Evolutionary conservation across 2,888 invertebrate species (phyloP), one percentile per base, ranked within the genome.

Genomic region (Lagria hirta): DNA sequence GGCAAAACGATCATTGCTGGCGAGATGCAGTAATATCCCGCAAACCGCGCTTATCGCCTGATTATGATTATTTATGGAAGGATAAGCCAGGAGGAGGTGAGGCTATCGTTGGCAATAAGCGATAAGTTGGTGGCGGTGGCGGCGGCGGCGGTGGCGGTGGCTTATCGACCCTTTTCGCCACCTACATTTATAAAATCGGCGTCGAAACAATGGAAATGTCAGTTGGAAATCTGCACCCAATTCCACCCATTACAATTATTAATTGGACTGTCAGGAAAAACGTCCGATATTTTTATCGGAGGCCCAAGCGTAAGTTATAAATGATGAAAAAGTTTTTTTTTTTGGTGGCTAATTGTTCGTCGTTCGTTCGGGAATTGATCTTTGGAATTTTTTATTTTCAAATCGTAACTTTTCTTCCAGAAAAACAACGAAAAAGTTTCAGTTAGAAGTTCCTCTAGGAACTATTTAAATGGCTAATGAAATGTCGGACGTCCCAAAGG

Each of bases 161-260:
- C 34, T 49, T n/a, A n/a, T n/a, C n/a, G n/a, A n/a, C n/a, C n/a
- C n/a, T n/a, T n/a, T n/a, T 44, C 49, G 51, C 51, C 53, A 36
- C 41, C 32, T 29, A 44, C 51, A 54, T 54, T 54, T 49, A 54
- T 54, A 52, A 51, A 54, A 51, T 38, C 41, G 45, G 40, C 49
- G 40, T 43, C 48, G 51, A 51, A 54, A 51, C 51, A 54, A 49
- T 48, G 54, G 49, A 40, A 51, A 45, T 38, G 47, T 38, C 47
- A 42, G 45, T 27, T 33, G 41, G 32, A 45, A 54, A 53, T 51
- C 49, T 51, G 49, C 34, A 40, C 38, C 34, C 43, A 48, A 51
- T 51, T 51, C 43, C 36, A 20, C 44, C 49, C 51, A 54, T 52
- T 49, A 51, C 48, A 54, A 49, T 54, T 54, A 54, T 54, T 50